These are phyloP conservation scores for Zaprionus davidi DNA, from an alignment of 1,140 invertebrate genomes.

Conservation along the genomic window DNA sequence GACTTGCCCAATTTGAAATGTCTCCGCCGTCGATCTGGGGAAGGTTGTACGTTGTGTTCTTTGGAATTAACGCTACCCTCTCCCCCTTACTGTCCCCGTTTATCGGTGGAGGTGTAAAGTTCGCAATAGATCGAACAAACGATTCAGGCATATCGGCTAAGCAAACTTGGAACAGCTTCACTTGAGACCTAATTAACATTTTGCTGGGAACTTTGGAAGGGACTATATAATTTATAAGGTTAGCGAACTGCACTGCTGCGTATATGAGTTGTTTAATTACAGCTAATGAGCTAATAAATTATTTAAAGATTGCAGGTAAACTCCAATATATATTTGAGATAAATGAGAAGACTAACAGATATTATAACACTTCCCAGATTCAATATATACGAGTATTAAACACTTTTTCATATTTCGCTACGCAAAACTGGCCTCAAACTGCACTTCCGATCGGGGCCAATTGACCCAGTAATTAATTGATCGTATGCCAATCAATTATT, in stretches of 20 bases:
- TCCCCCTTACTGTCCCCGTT: no score
- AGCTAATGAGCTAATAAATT: conserved; percentile 14
- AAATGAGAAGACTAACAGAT: not conserved
- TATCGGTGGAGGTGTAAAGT: conserved; percentile 58
- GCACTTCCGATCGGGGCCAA: not conserved
- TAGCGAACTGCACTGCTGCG: conserved; percentile 8
- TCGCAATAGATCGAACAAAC: conserved; percentile 9
- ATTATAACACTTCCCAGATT: not conserved
- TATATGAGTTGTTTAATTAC: conserved; percentile 9
- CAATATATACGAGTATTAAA: no score
- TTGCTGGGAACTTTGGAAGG: conserved; percentile 8
- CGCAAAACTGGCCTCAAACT: not conserved
- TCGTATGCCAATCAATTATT: conserved; percentile 2
- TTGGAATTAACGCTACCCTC: conserved; percentile 63
- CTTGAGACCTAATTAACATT: conserved; percentile 5
- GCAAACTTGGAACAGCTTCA: not conserved
- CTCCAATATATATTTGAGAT: not conserved
- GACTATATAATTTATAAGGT: conserved; percentile 19
- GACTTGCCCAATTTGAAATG: conserved; percentile 47
- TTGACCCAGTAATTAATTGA: conserved; percentile 20
- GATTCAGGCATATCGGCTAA: not conserved
- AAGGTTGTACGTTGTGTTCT: conserved; percentile 44
- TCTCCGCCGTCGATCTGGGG: not conserved
- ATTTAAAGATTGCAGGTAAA: conserved; percentile 13
- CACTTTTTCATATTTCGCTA: not conserved